Evolutionary conservation across 2,888 invertebrate species (phyloP).

Genomic region (Calliopum simillimum): DNA sequence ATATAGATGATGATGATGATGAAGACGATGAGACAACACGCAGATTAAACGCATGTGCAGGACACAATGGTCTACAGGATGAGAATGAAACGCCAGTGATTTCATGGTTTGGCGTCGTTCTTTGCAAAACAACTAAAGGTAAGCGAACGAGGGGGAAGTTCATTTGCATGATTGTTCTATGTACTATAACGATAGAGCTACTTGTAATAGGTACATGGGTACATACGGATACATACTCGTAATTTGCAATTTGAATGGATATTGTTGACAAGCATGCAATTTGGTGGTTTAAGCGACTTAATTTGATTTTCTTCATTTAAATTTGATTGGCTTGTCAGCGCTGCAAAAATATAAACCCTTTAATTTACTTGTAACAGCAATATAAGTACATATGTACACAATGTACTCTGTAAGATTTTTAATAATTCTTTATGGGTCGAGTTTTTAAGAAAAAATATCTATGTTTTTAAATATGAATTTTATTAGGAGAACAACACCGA

Average conservation of each 20-base stretch:
- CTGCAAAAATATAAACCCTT: too few relatives aligned
- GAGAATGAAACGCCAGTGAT: slow-evolving; percentile 63
- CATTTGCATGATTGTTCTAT: background rate
- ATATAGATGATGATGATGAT: slow-evolving; percentile 31
- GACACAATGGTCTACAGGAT: slow-evolving; percentile 55
- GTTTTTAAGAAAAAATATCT: too few relatives aligned
- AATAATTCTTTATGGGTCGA: too few relatives aligned
- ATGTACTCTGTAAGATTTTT: too few relatives aligned
- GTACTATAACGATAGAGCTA: too few relatives aligned
- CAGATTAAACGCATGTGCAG: slow-evolving; percentile 45
- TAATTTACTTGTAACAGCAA: too few relatives aligned
- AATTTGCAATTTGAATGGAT: background rate
- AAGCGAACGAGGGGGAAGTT: slow-evolving; percentile 43
- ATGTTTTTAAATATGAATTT: too few relatives aligned
- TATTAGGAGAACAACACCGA: too few relatives aligned
- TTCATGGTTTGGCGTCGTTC: slow-evolving; percentile 75
- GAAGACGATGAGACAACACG: slow-evolving; percentile 39
- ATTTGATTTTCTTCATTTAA: too few relatives aligned
- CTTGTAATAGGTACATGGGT: background rate
- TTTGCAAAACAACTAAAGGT: slow-evolving; percentile 81
- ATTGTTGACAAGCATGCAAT: background rate
- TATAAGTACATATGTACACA: too few relatives aligned
- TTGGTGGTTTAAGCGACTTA: background rate
- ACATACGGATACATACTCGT: background rate
- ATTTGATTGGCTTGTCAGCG: too few relatives aligned